These are phyloP conservation scores for Clinocottus analis DNA, from an alignment of 2,113 vertebrate species.

Conservation along the genomic window DNA sequence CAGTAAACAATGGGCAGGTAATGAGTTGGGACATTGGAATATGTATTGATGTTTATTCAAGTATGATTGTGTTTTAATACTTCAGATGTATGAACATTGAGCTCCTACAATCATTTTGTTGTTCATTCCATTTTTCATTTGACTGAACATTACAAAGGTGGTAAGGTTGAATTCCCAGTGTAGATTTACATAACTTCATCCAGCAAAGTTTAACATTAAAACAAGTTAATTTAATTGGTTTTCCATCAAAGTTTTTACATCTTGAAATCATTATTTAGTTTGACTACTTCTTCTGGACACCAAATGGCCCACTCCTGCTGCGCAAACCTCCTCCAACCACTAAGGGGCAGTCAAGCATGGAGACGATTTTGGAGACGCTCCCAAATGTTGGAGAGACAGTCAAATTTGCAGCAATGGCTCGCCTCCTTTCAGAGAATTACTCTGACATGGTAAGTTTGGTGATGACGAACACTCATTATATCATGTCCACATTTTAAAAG, in stretches of 20 bases:
- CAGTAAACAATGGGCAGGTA: conserved; percentile 74
- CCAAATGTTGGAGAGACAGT: conserved; percentile 47
- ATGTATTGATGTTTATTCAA: not conserved
- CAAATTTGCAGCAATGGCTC: rapidly evolving
- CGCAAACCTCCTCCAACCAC: conserved; percentile 57
- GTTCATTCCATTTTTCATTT: not conserved
- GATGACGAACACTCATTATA: not conserved
- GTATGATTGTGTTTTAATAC: not conserved
- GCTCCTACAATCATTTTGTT: not conserved
- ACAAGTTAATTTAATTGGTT: not conserved
- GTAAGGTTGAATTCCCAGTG: not conserved
- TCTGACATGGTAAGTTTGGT: conserved; percentile 30
- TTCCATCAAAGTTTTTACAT: not conserved
- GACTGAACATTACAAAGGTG: not conserved
- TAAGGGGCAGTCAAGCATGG: conserved; percentile 64
- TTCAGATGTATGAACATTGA: not conserved
- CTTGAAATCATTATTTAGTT: conserved; percentile 52
- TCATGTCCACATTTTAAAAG: not conserved
- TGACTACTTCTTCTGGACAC: conserved; percentile 61
- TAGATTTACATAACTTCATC: not conserved
- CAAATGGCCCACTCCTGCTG: conserved; percentile 59
- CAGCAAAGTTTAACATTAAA: not conserved
- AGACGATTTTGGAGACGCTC: conserved; percentile 58
- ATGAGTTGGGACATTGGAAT: not conserved
- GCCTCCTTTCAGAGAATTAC: conserved; percentile 20